These are phyloP conservation scores for Sussaba pulchella DNA, from an alignment of 2,888 invertebrate species.

Conservation along the genomic window DNA sequence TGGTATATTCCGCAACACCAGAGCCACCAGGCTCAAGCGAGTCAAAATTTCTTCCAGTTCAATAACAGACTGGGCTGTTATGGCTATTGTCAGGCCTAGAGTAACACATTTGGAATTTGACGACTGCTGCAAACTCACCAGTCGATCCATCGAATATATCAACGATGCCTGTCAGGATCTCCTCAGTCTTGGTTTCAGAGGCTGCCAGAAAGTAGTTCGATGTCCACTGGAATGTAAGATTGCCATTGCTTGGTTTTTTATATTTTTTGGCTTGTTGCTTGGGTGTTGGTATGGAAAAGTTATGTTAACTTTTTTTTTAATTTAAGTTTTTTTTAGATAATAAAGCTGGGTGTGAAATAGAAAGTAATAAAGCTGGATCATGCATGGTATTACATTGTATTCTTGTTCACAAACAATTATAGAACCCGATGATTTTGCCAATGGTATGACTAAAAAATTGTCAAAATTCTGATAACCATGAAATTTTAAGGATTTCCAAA, in stretches of 20 bases:
- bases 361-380: too few relatives aligned
- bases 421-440: too few relatives aligned
- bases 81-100: slow-evolving; percentile 90
- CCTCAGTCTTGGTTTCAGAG: slow-evolving; percentile 89
- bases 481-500: neutral
- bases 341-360: too few relatives aligned
- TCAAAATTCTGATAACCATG: neutral
- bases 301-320: too few relatives aligned
- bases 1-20: slow-evolving; percentile 89
- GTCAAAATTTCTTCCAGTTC: slow-evolving; percentile 90
- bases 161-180: slow-evolving; percentile 90
- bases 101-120: slow-evolving; percentile 91
- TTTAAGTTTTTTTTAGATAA: too few relatives aligned
- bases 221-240: slow-evolving; percentile 82
- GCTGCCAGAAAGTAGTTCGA: slow-evolving; percentile 86
- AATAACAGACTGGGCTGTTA: slow-evolving; percentile 90
- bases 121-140: slow-evolving; percentile 89
- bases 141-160: slow-evolving; percentile 88
- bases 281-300: too few relatives aligned
- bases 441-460: too few relatives aligned
- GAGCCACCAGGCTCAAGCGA: slow-evolving; percentile 88
- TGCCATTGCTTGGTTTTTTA: slow-evolving; percentile 8
- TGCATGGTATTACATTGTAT: too few relatives aligned
- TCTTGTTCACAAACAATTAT: too few relatives aligned
- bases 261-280: neutral